Base-by-base conservation (phyloP, 2,113 vertebrate genomes). In the Oncorhynchus clarkii region DNA sequence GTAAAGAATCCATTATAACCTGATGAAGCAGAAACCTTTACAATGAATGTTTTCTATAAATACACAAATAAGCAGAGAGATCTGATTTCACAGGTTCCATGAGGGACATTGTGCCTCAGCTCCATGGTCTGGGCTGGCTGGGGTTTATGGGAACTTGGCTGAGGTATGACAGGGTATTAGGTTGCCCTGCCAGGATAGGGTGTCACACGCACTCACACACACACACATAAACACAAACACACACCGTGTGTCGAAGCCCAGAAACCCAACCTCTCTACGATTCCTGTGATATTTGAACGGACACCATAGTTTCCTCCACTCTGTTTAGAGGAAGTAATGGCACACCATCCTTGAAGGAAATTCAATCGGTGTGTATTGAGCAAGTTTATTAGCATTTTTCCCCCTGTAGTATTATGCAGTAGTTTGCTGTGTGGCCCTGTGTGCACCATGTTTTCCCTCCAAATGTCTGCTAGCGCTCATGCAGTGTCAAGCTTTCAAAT, bases 41-140 rank as follows among this genome's bases (percentile, higher is more conserved):
- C 70, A 62, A 70, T 72, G 20, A 73, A 51, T 66, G 69, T 77
- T 59, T 65, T 29, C 3, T 72, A 64, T 83, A 85, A 88, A 86
- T 69, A 82, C 80, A 70, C 83, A 73, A 83, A 87, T 86, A 88
- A 89, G 88, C 78, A 77, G 59, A 78, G 82, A 74, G 84, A 81
- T 80, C 68, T 72, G 80, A 77, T 87, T 83, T 75, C 82, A 71
- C 79, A 4, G 12, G 78, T 72, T 86, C 71, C 74, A 74, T 71
- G 12, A 62, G 74, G 76, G 70, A 83, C 80, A 85, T 70, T 78
- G n/a, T 27, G 2, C 74, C 75, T 86, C 73, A 83, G 81, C 79
- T 72, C 74, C 54, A 45, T 31, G 54, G 76, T 68, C 22, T 18
- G 34, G 69, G 74, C 80, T 59, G 81, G 26, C 80, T 78, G 59